Percentiles rank a stretch among this genome's conserved stretches.
Conservation (phyloP, 2,113 vertebrate genomes). For the Bufo gargarizans region DNA sequence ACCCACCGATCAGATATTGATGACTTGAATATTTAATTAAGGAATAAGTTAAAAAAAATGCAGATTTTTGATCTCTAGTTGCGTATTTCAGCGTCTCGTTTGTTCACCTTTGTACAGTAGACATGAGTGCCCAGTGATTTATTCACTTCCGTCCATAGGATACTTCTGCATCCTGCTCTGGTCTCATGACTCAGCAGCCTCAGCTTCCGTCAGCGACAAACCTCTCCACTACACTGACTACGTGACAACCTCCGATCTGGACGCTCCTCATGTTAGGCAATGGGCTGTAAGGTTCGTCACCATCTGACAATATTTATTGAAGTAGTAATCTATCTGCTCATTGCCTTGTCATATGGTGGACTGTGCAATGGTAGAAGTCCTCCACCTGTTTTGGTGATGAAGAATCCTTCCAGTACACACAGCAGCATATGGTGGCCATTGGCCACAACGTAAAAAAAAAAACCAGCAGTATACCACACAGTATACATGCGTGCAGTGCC, state of each 20-base stretch:
- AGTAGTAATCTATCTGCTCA: neutral
- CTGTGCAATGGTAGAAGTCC: no score
- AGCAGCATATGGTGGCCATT: no score
- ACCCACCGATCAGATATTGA: no score
- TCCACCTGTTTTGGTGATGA: no score
- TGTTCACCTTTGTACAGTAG: neutral
- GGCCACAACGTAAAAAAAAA: no score
- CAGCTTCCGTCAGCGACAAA: neutral
- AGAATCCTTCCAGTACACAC: no score
- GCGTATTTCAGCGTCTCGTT: neutral
- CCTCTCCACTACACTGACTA: neutral
- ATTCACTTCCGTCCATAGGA: constrained; percentile 16
- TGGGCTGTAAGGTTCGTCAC: neutral
- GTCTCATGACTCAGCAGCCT: neutral
- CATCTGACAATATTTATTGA: neutral
- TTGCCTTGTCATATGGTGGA: neutral
- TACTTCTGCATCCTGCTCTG: constrained; percentile 17
- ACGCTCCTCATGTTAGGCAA: neutral
- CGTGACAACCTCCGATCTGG: neutral
- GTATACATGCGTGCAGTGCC: no score
- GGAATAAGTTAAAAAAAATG: no score
- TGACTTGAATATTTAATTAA: no score
- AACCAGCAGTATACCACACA: no score
- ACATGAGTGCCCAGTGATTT: neutral
- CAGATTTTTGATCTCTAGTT: no score